These are phyloP conservation scores for Cisticola juncidis DNA, from an alignment of 2,113 vertebrate genomes.

Conservation along the genomic window DNA sequence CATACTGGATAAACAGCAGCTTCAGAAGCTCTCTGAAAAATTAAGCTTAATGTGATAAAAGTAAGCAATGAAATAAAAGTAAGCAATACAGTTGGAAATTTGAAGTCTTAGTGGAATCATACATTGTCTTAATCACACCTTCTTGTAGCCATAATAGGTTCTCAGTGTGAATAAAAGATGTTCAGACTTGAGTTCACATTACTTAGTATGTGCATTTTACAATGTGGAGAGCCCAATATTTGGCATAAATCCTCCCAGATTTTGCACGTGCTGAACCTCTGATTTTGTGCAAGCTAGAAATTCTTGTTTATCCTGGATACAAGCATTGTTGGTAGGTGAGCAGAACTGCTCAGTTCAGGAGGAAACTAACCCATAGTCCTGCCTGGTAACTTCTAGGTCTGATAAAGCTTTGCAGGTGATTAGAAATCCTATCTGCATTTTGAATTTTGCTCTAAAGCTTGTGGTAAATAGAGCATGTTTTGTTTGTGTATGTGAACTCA, in stretches of 20 bases:
- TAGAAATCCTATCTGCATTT: background rate
- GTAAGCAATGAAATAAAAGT: background rate
- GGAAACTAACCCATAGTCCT: background rate
- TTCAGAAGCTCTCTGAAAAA: background rate
- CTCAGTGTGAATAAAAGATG: background rate
- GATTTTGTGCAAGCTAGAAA: background rate
- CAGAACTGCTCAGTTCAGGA: background rate
- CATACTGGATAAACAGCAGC: background rate
- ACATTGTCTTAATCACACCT: background rate
- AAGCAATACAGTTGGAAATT: background rate
- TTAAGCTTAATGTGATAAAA: background rate
- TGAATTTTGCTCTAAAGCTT: background rate
- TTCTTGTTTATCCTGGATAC: background rate
- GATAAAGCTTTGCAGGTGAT: background rate
- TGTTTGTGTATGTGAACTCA: background rate
- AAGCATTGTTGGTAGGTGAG: background rate
- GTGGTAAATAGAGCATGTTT: background rate
- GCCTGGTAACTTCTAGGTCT: background rate
- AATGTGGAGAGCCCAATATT: background rate
- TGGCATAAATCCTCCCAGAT: background rate
- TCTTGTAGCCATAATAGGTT: background rate
- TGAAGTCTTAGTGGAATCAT: background rate
- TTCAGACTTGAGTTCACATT: background rate
- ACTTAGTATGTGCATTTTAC: background rate
- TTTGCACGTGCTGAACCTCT: background rate